Base-by-base conservation (phyloP, 1,140 invertebrate species). In the Drosophila micromelanica region DNA sequence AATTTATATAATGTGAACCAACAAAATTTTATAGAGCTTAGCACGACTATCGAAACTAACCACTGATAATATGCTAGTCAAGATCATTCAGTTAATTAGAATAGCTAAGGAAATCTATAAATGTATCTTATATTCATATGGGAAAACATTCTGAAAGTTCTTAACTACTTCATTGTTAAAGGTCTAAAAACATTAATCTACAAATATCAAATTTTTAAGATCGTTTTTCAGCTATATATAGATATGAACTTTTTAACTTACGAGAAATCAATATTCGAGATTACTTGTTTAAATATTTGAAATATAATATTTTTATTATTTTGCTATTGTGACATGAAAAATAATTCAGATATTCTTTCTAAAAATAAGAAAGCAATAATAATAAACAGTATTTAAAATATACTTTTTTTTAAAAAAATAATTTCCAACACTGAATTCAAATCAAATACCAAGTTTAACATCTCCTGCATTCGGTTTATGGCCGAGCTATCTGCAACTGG, bases 401-500 rank as follows among this genome's bases (percentile, higher is more conserved):
- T 5, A 27, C 5, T 1, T 27, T 27, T 27, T 27, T 6, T 27
- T 46, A n/a, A 3, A 5, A 3, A 5, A 48, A 48, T 2, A 23
- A 27, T 7, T n/a, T 27, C 12, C 6, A 48, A 27, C 20, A 48
- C 5, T 48, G 3, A 27, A 27, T 6, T 4, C n/a, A 20, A 13
- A 40, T 23, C 9, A 12, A 46, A 12, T 46, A 12, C 7, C 27
- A 9, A 49, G 27, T 49, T 49, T 30, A 15, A 13, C 23, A 27
- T 30, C 12, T n/a, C 12, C 32, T 49, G 48, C 8, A 15, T 7
- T 27, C n/a, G 13, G 48, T 30, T 15, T 13, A 49, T 11, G 20
- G 17, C 54, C 57, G 15, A 46, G 45, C 13, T 72, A 27, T 60
- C 32, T 68, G 45, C 23, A 32, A 27, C 40, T 54, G 62, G 59